Conservation (phyloP, 92 coral and sea anemone genomes). For the Epizoanthus illoricatus region DNA sequence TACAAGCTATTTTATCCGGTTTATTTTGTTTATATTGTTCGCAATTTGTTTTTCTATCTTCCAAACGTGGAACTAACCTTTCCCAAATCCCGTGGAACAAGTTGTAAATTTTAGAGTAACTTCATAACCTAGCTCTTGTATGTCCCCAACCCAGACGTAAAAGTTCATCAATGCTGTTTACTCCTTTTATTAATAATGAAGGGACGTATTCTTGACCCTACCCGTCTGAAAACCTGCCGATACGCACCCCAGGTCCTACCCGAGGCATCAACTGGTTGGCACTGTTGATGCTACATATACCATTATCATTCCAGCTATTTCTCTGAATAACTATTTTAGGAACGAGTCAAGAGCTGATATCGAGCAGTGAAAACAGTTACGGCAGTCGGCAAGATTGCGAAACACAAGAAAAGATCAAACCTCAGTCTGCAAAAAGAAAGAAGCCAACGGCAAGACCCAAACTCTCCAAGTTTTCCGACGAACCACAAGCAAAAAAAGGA, state of each 20-base stretch:
- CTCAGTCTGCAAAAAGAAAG: background rate
- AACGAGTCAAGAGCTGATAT: slow-evolving; percentile 22
- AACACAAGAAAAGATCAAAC: background rate
- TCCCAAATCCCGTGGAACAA: too few species aligned
- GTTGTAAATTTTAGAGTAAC: too few species aligned
- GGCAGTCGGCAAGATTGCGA: slow-evolving; percentile 3
- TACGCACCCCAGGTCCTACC: background rate
- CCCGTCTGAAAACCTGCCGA: too few species aligned
- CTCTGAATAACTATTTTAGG: background rate
- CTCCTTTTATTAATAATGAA: too few species aligned
- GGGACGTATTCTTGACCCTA: too few species aligned
- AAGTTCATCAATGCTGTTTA: too few species aligned
- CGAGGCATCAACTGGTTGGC: background rate
- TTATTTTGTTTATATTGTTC: too few species aligned
- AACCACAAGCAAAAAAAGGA: background rate
- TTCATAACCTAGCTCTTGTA: too few species aligned
- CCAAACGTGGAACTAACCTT: too few species aligned
- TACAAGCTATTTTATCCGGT: too few species aligned
- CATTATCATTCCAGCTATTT: background rate
- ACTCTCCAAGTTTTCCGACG: background rate
- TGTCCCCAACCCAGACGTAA: too few species aligned
- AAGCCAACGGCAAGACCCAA: slow-evolving; percentile 13
- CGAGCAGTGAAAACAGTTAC: slow-evolving; percentile 36
- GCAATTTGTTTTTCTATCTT: too few species aligned
- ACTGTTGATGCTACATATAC: background rate